Evolutionary conservation across 2,797 vertebrate genomes (phyloP).

Genomic region (Rhodeus uyekii): DNA sequence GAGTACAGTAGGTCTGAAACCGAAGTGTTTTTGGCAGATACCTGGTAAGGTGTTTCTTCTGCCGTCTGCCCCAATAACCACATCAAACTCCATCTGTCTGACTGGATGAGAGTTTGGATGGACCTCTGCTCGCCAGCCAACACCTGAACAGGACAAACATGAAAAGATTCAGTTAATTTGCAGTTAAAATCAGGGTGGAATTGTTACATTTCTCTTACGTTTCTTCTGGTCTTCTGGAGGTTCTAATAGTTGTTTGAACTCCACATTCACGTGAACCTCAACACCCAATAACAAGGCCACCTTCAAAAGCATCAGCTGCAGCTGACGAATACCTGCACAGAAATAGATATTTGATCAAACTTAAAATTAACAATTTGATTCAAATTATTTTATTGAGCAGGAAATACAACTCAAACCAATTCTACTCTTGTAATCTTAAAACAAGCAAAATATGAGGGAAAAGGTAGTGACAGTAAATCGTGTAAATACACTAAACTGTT

Average conservation of each 20-base stretch:
- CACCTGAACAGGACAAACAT: conserved; percentile 69
- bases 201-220: conserved; percentile 72
- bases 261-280: conserved; percentile 93
- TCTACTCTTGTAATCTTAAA: no score
- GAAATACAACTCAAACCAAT: no score
- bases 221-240: conserved; percentile 84
- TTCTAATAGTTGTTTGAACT: conserved; percentile 87
- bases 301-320: conserved; percentile 94
- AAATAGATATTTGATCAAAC: not conserved
- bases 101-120: conserved; percentile 85
- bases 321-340: conserved; percentile 92
- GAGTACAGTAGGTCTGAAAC: not conserved
- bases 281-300: conserved; percentile 92
- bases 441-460: not conserved
- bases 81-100: conserved; percentile 88
- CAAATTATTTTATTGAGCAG: no score
- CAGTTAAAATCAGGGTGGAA: not conserved
- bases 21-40: conserved; percentile 59
- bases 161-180: not conserved
- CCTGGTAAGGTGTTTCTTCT: conserved; percentile 94
- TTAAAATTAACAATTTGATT: no score
- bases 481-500: not conserved
- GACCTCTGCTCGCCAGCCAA: conserved; percentile 90
- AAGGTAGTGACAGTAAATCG: not conserved
- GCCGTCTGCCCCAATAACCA: conserved; percentile 92